These are phyloP conservation scores for Rattus norvegicus DNA, from an alignment of 2,113 vertebrate species.

Conservation along the genomic window GRCr8 NC_086020.1:22592501-22593000, in stretches of 20 bases:
- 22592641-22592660: neutral
- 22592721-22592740: conserved; percentile 26
- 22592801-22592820: neutral
- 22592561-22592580: neutral
- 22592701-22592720: neutral
- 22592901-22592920: neutral
- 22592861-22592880: fast-evolving
- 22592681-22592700: neutral
- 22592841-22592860: neutral
- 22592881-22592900: fast-evolving
- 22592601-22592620: conserved; percentile 17
- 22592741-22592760: neutral
- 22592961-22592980: neutral
- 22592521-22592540: neutral
- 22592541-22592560: neutral
- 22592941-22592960: neutral
- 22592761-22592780: neutral
- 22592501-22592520: neutral
- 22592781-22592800: neutral
- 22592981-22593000: neutral
- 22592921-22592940: neutral
- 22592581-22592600: neutral
- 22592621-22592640: neutral
- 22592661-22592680: conserved; percentile 12
- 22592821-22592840: neutral